Base-by-base conservation (phyloP, 1,140 invertebrate species). In the Brachionus sp. region DNA sequence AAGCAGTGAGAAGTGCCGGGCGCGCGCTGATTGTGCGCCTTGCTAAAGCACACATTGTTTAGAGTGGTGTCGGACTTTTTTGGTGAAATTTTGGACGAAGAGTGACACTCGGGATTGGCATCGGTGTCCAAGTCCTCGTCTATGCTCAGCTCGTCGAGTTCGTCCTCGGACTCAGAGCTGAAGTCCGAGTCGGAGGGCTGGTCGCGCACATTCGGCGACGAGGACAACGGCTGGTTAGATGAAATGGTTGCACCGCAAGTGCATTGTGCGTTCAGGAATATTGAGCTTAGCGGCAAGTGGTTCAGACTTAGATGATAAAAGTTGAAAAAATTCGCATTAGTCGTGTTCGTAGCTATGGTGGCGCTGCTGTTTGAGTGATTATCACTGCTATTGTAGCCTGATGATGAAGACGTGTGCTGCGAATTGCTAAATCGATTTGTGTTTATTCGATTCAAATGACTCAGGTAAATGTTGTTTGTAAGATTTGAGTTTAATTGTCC, bases 301-400 rank as follows among this genome's bases (percentile, higher is more conserved):
- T 80, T 80, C 10, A 80, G 16, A 29, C 35, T 62, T 7, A 80
- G 39, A 0, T 50, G 50, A 23, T 80, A 80, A 12, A 80, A 80
- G 16, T 80, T 80, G 50, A 80, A 66, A 29, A 66, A 23, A 33
- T 62, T 66, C 2, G 29, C 0, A 25, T 35, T 50, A n/a, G 35
- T 62, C 19, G 50, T 29, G 23, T 35, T 80, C 12, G 46, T 13
- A 4, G 39, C 9, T 29, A 29, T 50, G 23, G 39, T 75, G 2
- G 70, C 19, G 1, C 77, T 44, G 39, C n/a, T 57, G 53, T 12
- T 62, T 4, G 33, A 42, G 50, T 66, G 33, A 16, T 66, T 66
- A 62, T 80, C 62, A 19, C 62, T 44, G 50, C 77, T 80, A 10
- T 80, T 57, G 37, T 80, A 80, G 23, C 77, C 77, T 0, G 77